phyloP scores from a whole-genome alignment of 2,888 invertebrate genomes.

The Tiliacea aurago region DNA sequence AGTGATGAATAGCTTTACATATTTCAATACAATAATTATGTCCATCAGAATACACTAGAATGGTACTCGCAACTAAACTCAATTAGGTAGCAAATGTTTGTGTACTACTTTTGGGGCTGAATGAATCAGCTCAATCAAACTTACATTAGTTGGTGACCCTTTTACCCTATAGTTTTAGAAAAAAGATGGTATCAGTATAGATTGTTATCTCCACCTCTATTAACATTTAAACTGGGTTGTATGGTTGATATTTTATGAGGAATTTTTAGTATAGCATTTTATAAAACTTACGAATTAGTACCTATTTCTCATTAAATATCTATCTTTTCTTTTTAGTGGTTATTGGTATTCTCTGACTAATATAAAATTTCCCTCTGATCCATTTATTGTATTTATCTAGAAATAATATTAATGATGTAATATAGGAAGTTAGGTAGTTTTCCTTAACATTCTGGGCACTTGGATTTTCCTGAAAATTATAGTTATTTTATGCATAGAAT shows the following conservation, averaged over 20 bases:
- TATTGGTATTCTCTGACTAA: not conserved
- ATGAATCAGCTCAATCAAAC: not conserved
- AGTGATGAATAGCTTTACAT: conserved; percentile 72
- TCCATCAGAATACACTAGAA: not conserved
- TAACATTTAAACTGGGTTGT: not conserved
- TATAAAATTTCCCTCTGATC: not conserved
- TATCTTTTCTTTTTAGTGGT: not conserved
- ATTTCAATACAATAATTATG: too few relatives aligned
- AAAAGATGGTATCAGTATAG: not conserved
- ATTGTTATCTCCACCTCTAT: not conserved
- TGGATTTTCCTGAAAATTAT: not conserved
- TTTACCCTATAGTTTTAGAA: not conserved
- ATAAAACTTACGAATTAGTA: too few relatives aligned
- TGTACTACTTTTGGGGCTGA: not conserved
- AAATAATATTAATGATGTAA: not conserved
- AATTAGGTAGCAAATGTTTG: too few relatives aligned
- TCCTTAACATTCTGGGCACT: not conserved
- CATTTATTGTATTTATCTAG: not conserved
- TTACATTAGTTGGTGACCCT: not conserved
- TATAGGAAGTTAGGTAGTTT: not conserved
- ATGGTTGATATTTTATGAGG: not conserved
- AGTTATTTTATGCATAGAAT: not conserved
- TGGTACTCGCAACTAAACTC: not conserved
- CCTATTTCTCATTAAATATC: not conserved
- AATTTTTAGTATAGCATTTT: too few relatives aligned